These are phyloP conservation scores for Nephrotoma guestfalica DNA, from an alignment of 2,888 invertebrate genomes.

Conservation along the genomic window DNA sequence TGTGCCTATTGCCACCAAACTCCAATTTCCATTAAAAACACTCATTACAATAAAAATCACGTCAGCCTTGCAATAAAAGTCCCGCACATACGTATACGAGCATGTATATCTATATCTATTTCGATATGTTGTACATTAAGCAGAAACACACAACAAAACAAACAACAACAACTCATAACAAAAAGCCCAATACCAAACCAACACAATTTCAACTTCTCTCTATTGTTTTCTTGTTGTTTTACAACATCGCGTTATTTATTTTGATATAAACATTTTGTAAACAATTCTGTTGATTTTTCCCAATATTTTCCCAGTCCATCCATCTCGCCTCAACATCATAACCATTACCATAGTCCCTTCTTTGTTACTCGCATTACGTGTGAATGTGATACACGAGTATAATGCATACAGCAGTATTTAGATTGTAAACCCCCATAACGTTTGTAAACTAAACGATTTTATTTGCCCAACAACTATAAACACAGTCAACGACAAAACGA, in stretches of 20 bases:
- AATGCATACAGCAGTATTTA: background rate
- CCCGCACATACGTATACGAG: background rate
- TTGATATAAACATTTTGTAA: slow-evolving; percentile 6
- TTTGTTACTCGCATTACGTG: background rate
- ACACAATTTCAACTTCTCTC: background rate
- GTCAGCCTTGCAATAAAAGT: background rate
- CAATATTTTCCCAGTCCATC: background rate
- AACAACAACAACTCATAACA: background rate
- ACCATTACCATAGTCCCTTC: background rate
- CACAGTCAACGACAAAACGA: background rate
- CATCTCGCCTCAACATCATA: background rate
- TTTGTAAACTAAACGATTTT: slow-evolving; percentile 11
- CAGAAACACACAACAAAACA: background rate
- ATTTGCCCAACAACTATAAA: slow-evolving; percentile 10
- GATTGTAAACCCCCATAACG: background rate
- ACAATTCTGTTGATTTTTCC: slow-evolving; percentile 1
- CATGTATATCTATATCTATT: too few relatives aligned
- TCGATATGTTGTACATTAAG: background rate
- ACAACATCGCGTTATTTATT: slow-evolving; percentile 7
- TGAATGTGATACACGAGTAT: background rate
- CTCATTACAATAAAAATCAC: background rate
- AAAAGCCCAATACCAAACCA: background rate
- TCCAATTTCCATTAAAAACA: background rate
- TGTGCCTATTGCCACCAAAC: background rate
- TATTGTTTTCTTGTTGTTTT: background rate